phyloP scores from a whole-genome alignment of 2,888 invertebrate genomes.

The Eristalis pertinax region DNA sequence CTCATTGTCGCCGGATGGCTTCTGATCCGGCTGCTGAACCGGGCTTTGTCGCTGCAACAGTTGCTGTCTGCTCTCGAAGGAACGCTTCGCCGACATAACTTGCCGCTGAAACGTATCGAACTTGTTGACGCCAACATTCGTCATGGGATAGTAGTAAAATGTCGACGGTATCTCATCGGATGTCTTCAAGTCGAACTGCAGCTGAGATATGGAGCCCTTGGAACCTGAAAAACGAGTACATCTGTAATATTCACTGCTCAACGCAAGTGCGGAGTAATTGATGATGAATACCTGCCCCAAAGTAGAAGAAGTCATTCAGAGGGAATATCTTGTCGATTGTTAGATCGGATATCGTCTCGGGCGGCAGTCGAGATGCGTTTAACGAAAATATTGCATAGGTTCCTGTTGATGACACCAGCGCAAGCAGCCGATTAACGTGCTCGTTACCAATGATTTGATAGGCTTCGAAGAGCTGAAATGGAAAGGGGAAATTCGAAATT shows the following conservation, averaged over 20 bases:
- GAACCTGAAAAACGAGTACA: conserved; percentile 73
- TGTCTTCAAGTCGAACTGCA: conserved; percentile 78
- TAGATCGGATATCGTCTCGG: conserved; percentile 88
- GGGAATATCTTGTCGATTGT: conserved; percentile 91
- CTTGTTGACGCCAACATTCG: conserved; percentile 74
- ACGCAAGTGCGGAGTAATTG: no score
- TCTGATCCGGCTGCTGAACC: conserved; percentile 3
- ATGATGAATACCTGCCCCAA: conserved; percentile 84
- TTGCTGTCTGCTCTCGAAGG: conserved; percentile 61
- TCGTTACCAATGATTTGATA: conserved; percentile 80
- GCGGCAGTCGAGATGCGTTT: conserved; percentile 82
- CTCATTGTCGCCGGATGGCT: neutral
- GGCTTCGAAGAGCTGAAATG: conserved; percentile 78
- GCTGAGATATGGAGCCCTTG: conserved; percentile 77
- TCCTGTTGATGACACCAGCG: conserved; percentile 78
- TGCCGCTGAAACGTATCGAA: conserved; percentile 77
- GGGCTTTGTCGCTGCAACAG: neutral
- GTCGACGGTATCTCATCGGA: conserved; percentile 76
- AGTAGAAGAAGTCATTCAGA: conserved; percentile 90
- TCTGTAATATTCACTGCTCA: neutral
- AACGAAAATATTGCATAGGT: conserved; percentile 80
- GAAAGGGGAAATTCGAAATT: no score
- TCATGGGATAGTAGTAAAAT: conserved; percentile 78
- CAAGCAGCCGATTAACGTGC: conserved; percentile 78
- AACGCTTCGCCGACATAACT: conserved; percentile 75